A percentile compares a stretch with the other conserved stretches of the same genome.
phyloP scores from a whole-genome alignment of 2,888 invertebrate genomes.

The Clusia tigrina region DNA sequence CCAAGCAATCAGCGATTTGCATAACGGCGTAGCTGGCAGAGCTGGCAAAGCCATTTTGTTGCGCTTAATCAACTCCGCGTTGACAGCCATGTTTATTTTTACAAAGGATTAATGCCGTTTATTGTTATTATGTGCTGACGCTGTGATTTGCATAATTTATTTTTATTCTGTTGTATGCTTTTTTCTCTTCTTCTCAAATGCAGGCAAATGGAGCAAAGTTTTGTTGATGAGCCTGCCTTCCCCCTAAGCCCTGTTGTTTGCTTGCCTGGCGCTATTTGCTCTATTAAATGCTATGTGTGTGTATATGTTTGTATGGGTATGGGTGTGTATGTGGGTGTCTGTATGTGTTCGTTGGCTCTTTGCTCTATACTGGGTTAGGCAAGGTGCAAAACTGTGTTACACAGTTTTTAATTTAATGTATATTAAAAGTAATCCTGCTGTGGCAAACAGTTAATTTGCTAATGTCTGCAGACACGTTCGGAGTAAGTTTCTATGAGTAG shows the following conservation, averaged over 20 bases:
- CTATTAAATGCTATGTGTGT: not conserved
- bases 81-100: constrained; percentile 36
- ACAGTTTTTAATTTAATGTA: no score
- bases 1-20: not conserved
- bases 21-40: constrained; percentile 2
- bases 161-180: not conserved
- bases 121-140: constrained; percentile 28
- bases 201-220: not conserved
- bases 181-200: not conserved
- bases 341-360: not conserved
- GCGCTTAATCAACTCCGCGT: not conserved
- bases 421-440: no score
- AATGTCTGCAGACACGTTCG: no score
- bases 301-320: not conserved
- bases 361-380: not conserved
- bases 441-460: no score
- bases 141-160: constrained; percentile 44
- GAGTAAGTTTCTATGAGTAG: no score
- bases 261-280: no score
- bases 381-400: no score
- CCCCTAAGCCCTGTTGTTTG: no score
- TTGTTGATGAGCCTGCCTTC: not conserved
- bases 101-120: constrained; percentile 42
- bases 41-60: no score
- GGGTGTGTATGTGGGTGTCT: not conserved